Evolutionary conservation across 2,113 vertebrate species (phyloP).

Genomic region (Ptychochromis oligacanthus): DNA sequence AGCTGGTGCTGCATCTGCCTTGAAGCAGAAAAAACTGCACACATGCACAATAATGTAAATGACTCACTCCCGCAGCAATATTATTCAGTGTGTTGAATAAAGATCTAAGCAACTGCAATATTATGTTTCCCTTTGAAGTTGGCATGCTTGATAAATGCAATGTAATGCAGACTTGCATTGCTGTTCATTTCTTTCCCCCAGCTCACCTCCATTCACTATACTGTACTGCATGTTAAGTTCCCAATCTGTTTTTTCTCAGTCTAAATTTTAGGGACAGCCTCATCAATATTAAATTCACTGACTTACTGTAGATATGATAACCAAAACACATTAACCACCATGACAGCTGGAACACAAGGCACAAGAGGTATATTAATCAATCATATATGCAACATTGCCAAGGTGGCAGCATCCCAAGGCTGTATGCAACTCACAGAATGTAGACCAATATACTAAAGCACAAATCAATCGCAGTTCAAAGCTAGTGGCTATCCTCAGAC

Average conservation of each 20-base stretch:
- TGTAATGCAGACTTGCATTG: not conserved
- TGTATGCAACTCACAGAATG: conserved; percentile 22
- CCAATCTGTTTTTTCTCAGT: not conserved
- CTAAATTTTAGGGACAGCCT: not conserved
- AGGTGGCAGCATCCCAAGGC: conserved; percentile 54
- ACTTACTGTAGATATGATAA: conserved; percentile 52
- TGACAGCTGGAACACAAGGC: conserved; percentile 57
- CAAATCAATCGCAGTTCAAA: conserved; percentile 52
- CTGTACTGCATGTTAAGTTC: not conserved
- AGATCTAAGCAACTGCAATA: conserved; percentile 23
- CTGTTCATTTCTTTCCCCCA: not conserved
- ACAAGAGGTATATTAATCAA: conserved; percentile 56
- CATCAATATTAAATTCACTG: conserved; percentile 53
- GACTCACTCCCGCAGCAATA: not conserved
- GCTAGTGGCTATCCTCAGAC: conserved; percentile 25
- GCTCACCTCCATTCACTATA: not conserved
- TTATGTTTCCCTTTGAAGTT: conserved; percentile 27
- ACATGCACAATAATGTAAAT: conserved; percentile 42
- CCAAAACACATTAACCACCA: conserved; percentile 66
- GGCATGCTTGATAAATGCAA: conserved; percentile 28
- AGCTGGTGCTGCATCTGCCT: conserved; percentile 68
- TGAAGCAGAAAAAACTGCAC: conserved; percentile 35
- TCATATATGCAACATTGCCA: conserved; percentile 38
- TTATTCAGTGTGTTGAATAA: conserved; percentile 23
- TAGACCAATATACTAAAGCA: conserved; percentile 47